A percentile compares a stretch with the other conserved stretches of the same genome.
phyloP scores from a whole-genome alignment of 2,797 vertebrate genomes.

The Microhierax caerulescens region DNA sequence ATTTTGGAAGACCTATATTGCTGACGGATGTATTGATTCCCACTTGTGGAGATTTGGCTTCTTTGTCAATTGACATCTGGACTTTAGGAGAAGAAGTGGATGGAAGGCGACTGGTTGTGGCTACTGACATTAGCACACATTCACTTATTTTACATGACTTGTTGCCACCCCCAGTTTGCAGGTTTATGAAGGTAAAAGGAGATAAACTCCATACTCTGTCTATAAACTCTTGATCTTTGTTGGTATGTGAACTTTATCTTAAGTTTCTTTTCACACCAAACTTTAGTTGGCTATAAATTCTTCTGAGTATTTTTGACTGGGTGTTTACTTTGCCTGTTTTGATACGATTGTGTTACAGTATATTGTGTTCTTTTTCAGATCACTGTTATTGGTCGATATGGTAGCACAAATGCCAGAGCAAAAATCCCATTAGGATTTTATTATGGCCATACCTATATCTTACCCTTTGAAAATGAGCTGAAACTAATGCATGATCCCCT shows the following conservation, averaged over 20 bases:
- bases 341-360: background rate
- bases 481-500: conserved; percentile 96
- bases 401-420: conserved; percentile 97
- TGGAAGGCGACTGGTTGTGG: conserved; percentile 93
- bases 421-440: conserved; percentile 98
- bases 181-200: conserved; percentile 95
- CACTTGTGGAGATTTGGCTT: conserved; percentile 94
- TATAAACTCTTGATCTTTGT: background rate
- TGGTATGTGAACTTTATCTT: background rate
- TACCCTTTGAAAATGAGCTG: conserved; percentile 96
- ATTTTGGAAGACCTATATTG: conserved; percentile 94
- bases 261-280: background rate
- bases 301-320: background rate
- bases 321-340: background rate
- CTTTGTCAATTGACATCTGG: conserved; percentile 98
- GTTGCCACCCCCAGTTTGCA: conserved; percentile 94
- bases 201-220: background rate
- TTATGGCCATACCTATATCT: conserved; percentile 97
- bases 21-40: conserved; percentile 96
- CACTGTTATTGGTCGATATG: conserved; percentile 97
- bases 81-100: conserved; percentile 98
- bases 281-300: background rate
- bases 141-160: conserved; percentile 97
- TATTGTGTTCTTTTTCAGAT: conserved; percentile 78
- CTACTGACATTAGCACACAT: conserved; percentile 98